These are phyloP conservation scores for Listronotus bonariensis DNA, from an alignment of 1,140 invertebrate genomes.

Conservation along the genomic window DNA sequence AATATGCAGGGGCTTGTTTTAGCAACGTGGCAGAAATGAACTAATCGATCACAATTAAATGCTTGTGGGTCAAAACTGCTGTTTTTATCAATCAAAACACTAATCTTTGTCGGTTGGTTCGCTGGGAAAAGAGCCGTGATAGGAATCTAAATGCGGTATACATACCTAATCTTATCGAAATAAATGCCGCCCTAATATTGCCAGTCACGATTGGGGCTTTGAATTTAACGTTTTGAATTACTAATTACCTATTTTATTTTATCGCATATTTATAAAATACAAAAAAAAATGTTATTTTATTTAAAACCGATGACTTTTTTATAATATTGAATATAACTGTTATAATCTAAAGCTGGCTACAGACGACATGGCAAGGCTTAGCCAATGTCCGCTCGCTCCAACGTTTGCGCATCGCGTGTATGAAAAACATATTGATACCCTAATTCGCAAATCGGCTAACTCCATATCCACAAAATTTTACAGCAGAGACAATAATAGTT, in stretches of 20 bases:
- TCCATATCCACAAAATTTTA: no score
- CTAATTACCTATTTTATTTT: conserved; percentile 1
- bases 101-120: conserved; percentile 20
- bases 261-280: no score
- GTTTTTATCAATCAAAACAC: conserved; percentile 23
- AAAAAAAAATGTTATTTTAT: no score
- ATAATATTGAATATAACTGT: no score
- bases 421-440: no score
- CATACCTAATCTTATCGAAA: conserved; percentile 17
- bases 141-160: conserved; percentile 23
- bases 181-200: conserved; percentile 10
- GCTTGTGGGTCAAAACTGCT: conserved; percentile 18
- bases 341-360: no score
- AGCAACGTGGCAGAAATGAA: conserved; percentile 14
- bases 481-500: no score
- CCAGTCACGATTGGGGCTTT: conserved; percentile 9
- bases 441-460: no score
- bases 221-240: conserved; percentile 5
- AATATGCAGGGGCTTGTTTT: background rate
- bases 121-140: conserved; percentile 10
- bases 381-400: no score
- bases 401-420: no score
- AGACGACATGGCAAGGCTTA: no score
- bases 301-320: no score
- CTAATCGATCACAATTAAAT: conserved; percentile 28